phyloP scores from a whole-genome alignment of 2,888 invertebrate genomes.

The Caenorhabditis virilis region DNA sequence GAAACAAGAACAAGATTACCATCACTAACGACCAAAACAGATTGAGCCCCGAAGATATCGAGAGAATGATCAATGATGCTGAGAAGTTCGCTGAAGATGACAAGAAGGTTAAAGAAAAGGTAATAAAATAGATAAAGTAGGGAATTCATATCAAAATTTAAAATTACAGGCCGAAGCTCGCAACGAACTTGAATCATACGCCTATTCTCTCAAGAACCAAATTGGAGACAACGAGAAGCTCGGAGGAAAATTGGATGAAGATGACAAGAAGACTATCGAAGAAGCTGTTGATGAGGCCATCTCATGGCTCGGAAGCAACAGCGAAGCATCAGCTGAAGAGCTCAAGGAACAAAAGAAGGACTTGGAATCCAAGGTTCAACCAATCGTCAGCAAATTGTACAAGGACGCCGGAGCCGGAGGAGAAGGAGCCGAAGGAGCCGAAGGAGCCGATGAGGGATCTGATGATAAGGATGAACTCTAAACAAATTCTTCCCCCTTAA shows the following conservation, averaged over 20 bases:
- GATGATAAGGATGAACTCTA: constrained; percentile 67
- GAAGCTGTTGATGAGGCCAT: constrained; percentile 92
- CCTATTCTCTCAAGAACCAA: constrained; percentile 90
- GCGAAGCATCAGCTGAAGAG: constrained; percentile 71
- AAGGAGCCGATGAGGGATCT: constrained; percentile 38
- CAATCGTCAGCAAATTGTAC: constrained; percentile 94
- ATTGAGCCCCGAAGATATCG: constrained; percentile 95
- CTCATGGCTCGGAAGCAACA: constrained; percentile 95
- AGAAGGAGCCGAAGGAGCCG: constrained; percentile 36
- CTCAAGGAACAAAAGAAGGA: constrained; percentile 79
- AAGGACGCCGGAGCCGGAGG: constrained; percentile 69
- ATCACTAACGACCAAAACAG: constrained; percentile 87
- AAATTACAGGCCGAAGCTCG: constrained; percentile 79
- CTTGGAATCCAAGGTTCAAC: constrained; percentile 90
- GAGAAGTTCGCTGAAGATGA: constrained; percentile 99
- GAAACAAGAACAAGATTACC: constrained; percentile 96
- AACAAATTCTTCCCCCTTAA: constrained; percentile 20
- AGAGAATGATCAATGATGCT: constrained; percentile 97
- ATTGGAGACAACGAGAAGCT: constrained; percentile 94
- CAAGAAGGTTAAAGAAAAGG: constrained; percentile 77
- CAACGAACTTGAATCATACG: constrained; percentile 94
- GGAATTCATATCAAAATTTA: background rate
- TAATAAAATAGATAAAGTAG: constrained; percentile 72
- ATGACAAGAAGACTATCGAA: constrained; percentile 92
- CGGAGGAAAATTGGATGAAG: constrained; percentile 82